Evolutionary conservation across 2,888 invertebrate genomes (phyloP), one percentile per base, ranked within the genome.

Genomic region (Philopedon plagiatum): DNA sequence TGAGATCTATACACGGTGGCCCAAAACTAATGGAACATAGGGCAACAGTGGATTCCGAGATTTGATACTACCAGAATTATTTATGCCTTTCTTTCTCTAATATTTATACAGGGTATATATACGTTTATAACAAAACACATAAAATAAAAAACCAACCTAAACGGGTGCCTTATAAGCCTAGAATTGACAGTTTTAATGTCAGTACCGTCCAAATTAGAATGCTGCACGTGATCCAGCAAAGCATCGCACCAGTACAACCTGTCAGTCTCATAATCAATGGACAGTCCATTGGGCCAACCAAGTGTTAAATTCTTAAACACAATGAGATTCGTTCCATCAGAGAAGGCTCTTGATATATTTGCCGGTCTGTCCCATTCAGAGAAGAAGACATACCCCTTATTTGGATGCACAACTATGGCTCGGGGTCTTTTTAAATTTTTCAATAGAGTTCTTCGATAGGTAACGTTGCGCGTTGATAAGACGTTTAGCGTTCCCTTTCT

Each of bases 181-280:
- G 96, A 96, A 80, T 93, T 94, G 0, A 98, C 93, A 0, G 97
- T 98, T 79, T 91, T 92, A 0, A 98, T 94, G 83, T 98, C 96
- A 0, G 91, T 92, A 0, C 98, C 98, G 82, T 98, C 96, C 3
- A 98, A 87, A 79, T 93, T 93, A 0, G 97, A 93, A 83, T 98
- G 97, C 81, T 98, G 98, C 0, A 98, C 96, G 85, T 98, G 97
- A 85, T 99, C 98, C 5, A 98, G 87, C 1, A 97, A 86, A 2
- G 98, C 98, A 83, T 99, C 99, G 81, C 97, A 98, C 98, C 99
- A 99, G 85, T 98, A 99, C 0, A 99, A 88, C 11, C 97, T 89
- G 84, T 98, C 94, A 15, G 91, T 90, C 37, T 89, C 89, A 81
- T 95, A 96, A 85, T 99, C 99, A 75, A 99, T 94, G 0, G 97